Conservation (phyloP, 2,888 invertebrate genomes). For the Chrysodeixis includens region DNA sequence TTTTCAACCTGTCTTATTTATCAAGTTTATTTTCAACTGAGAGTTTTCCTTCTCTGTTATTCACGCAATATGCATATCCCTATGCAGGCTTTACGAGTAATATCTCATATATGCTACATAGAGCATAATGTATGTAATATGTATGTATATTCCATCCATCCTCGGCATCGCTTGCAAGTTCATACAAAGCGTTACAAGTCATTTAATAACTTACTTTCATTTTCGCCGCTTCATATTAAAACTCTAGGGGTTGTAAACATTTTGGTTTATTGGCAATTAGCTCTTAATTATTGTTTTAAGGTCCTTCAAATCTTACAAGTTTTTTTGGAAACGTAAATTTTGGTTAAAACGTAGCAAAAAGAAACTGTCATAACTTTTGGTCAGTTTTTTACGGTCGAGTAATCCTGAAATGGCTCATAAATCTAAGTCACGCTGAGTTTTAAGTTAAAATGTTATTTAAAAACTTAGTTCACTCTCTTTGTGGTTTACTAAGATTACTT, state of each 20-base stretch:
- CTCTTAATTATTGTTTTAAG: not conserved
- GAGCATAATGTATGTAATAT: constrained; percentile 18
- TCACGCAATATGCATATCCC: not conserved
- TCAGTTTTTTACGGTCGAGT: constrained; percentile 3
- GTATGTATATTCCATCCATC: constrained; percentile 13
- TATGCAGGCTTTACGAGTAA: constrained; percentile 1
- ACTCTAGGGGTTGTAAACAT: constrained; percentile 9
- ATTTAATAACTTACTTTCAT: constrained; percentile 33
- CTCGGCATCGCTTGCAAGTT: not conserved
- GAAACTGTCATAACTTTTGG: not conserved
- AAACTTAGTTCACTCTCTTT: too few relatives aligned
- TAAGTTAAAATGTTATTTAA: too few relatives aligned
- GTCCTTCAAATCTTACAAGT: not conserved
- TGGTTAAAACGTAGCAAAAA: not conserved
- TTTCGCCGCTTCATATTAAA: constrained; percentile 15
- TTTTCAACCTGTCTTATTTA: not conserved
- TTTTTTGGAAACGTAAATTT: not conserved
- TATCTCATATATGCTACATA: constrained; percentile 25
- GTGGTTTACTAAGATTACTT: too few relatives aligned
- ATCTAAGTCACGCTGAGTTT: not conserved
- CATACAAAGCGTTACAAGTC: not conserved
- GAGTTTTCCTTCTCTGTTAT: not conserved
- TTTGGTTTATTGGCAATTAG: not conserved
- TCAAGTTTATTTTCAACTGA: not conserved
- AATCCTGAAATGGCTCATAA: not conserved